Percentiles rank a stretch among this genome's conserved stretches.
Conservation (phyloP, 2,797 vertebrate genomes). For the Odontamblyopus lacepedii region DNA sequence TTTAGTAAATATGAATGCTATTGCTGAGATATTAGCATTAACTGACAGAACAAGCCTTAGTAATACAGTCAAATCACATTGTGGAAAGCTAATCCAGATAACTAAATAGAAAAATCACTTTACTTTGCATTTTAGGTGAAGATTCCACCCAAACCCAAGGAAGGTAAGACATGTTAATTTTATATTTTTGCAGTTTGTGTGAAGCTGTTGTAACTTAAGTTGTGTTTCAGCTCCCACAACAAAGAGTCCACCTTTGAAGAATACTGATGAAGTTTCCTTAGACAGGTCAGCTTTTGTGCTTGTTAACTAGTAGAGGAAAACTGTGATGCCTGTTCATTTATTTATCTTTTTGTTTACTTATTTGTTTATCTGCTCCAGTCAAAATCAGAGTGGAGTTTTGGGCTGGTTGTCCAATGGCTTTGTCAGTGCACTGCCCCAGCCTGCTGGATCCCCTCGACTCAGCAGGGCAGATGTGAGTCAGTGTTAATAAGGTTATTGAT, state of each 20-base stretch:
- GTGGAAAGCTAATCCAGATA: neutral
- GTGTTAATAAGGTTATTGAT: too few species aligned
- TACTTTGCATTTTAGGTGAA: slow-evolving; percentile 16
- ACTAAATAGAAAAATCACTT: neutral
- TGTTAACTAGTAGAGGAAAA: neutral
- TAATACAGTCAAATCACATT: neutral
- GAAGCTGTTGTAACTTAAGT: neutral
- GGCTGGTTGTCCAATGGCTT: slow-evolving; percentile 81
- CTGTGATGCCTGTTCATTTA: neutral
- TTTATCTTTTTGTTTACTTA: too few species aligned
- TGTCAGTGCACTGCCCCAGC: slow-evolving; percentile 72
- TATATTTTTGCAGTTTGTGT: neutral
- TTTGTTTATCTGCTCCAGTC: slow-evolving; percentile 44
- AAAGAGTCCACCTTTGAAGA: slow-evolving; percentile 44
- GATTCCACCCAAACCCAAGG: slow-evolving; percentile 26
- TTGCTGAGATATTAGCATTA: too few species aligned
- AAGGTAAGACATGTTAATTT: slow-evolving; percentile 33
- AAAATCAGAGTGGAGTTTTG: slow-evolving; percentile 67
- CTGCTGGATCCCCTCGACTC: slow-evolving; percentile 57
- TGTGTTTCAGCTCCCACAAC: slow-evolving; percentile 23
- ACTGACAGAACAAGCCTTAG: neutral
- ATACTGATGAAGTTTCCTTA: slow-evolving; percentile 45
- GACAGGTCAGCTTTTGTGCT: slow-evolving; percentile 37
- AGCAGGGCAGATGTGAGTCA: slow-evolving; percentile 57
- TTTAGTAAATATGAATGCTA: neutral